phyloP scores from a whole-genome alignment of 2,797 vertebrate species.

The Eleutherodactylus coqui region DNA sequence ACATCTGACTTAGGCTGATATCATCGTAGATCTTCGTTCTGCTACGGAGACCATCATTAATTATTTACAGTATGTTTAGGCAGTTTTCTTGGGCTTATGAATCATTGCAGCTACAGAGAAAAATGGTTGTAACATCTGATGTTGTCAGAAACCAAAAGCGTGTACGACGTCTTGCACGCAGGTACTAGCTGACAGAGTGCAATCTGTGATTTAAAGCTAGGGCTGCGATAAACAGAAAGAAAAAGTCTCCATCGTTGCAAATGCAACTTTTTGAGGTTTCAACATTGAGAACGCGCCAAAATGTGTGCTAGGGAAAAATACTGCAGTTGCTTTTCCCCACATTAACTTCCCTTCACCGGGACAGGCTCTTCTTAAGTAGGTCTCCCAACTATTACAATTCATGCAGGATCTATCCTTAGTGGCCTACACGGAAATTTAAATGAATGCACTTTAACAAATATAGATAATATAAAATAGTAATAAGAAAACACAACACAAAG shows the following conservation, averaged over 20 bases:
- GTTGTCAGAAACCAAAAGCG: background rate
- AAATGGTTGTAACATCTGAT: background rate
- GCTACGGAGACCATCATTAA: background rate
- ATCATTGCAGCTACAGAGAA: slow-evolving; percentile 13
- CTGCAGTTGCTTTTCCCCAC: no score
- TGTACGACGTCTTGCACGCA: background rate
- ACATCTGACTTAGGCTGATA: slow-evolving; percentile 19
- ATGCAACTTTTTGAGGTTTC: background rate
- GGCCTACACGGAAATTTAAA: no score
- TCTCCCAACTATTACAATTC: no score
- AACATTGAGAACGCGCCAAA: background rate
- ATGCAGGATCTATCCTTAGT: no score
- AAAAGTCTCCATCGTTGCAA: background rate
- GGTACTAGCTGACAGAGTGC: background rate
- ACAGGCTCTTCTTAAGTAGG: no score
- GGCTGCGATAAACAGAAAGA: background rate
- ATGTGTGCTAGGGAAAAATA: no score
- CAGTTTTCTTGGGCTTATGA: slow-evolving; percentile 2
- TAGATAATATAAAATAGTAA: no score
- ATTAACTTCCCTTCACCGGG: no score
- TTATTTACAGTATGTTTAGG: slow-evolving; percentile 28
- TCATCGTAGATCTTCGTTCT: slow-evolving; percentile 26
- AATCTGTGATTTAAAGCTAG: background rate
- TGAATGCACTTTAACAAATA: no score
- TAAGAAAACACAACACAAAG: no score